Base-by-base conservation (phyloP, 1,140 invertebrate genomes). In the Andrena cerasifolii region DNA sequence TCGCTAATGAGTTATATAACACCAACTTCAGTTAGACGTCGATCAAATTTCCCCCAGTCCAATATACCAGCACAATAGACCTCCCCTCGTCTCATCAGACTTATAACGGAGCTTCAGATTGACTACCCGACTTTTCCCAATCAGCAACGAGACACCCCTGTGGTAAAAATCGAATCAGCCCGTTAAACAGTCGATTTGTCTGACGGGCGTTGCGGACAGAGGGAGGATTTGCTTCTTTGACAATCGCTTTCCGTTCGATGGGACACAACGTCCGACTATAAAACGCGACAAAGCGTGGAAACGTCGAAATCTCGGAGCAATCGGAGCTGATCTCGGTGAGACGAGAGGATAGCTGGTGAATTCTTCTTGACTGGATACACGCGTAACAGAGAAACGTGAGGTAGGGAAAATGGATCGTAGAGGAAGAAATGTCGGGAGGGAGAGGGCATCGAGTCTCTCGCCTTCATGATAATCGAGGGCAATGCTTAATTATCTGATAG, bases 401-500 rank as follows among this genome's bases (percentile, higher is more conserved):
- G n/a, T n/a, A 58, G 49, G 54, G 49, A 53, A 21, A 78, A 58
- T 8, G 59, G 43, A 26, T 7, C 14, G 24, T 2, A 16, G 28
- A 45, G 40, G 28, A 4, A 28, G 21, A 43, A 24, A 12, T n/a
- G n/a, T n/a, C n/a, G 21, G 18, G 12, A 54, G 26, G 14, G 26
- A 7, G 58, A 28, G 12, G 4, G 16, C 31, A 72, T 5, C 2
- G 51, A 53, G n/a, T 24, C 40, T 43, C 31, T 70, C 26, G 26
- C 6, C 14, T 1, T 36, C 49, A 7, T 40, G 2, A 10, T 14
- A 31, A 51, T 66, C 26, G 12, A 12, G 6, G 33, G 28, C 7
- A 14, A 3, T 7, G 65, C 6, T 74, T 66, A 74, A 74, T 66
- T 74, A 66, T 74, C 53, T 28, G 65, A 51, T 43, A 28, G 36